phyloP scores from a whole-genome alignment of 2,113 vertebrate species.

The Brachypodius melanocephalos region DNA sequence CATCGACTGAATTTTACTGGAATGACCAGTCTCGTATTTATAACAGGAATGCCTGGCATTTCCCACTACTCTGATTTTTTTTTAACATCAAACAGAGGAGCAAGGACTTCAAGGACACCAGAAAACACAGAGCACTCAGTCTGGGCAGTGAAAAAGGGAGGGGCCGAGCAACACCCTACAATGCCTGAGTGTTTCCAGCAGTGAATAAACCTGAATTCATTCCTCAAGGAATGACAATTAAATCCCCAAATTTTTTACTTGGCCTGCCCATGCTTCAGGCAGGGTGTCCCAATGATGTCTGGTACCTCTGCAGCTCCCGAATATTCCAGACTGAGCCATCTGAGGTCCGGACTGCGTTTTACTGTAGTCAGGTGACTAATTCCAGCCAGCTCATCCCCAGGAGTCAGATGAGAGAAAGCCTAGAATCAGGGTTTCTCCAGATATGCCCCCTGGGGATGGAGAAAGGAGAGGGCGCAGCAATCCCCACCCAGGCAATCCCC shows the following conservation, averaged over 20 bases:
- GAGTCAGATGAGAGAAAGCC: not conserved
- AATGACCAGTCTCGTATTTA: not conserved
- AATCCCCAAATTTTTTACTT: not conserved
- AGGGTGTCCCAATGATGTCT: not conserved
- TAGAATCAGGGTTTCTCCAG: rapidly evolving
- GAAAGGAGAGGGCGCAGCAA: not conserved
- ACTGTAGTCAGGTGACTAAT: not conserved
- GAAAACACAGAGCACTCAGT: not conserved
- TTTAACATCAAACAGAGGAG: not conserved
- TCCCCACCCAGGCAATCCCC: not conserved
- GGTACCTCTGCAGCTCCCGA: not conserved
- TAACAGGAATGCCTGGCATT: not conserved
- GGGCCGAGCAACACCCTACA: not conserved
- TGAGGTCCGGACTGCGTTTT: not conserved
- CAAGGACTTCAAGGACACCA: not conserved
- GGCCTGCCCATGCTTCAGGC: not conserved
- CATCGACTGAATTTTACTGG: not conserved
- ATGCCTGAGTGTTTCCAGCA: not conserved
- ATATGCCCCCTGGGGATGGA: not conserved
- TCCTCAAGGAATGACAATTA: not conserved
- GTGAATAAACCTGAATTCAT: not conserved
- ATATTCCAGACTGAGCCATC: not conserved
- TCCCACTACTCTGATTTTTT: not conserved
- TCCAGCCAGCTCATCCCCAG: not conserved
- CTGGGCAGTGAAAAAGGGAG: not conserved